Conservation (phyloP, 2,888 invertebrate species). For the Tetragonula carbonaria region DNA sequence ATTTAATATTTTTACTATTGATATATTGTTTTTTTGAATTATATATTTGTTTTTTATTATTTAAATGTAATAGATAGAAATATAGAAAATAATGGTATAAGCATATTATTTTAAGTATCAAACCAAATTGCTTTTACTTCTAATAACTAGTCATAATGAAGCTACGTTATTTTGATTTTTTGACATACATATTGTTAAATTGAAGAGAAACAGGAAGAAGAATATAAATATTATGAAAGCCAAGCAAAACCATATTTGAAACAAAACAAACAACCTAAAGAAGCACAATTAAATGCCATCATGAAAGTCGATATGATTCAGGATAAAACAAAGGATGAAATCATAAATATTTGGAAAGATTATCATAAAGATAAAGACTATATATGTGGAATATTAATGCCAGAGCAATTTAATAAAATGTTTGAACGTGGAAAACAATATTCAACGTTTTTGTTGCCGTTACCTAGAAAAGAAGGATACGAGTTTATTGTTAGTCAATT, state of each 20-base stretch:
- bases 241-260: conserved; percentile 70
- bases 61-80: neutral
- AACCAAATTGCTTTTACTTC: neutral
- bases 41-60: neutral
- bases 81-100: neutral
- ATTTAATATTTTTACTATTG: neutral
- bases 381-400: conserved; percentile 90
- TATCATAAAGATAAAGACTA: conserved; percentile 92
- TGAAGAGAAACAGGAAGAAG: conserved; percentile 75
- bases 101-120: neutral
- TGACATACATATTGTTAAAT: conserved; percentile 50
- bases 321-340: conserved; percentile 89
- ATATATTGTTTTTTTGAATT: neutral
- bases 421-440: conserved; percentile 86
- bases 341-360: conserved; percentile 91
- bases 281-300: conserved; percentile 86
- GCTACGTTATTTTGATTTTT: neutral
- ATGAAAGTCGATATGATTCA: conserved; percentile 91
- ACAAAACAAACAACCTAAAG: conserved; percentile 56
- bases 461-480: conserved; percentile 93
- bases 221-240: conserved; percentile 72
- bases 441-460: conserved; percentile 91
- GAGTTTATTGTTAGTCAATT: conserved; percentile 94
- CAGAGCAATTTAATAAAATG: conserved; percentile 86
- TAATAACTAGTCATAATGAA: neutral